Evolutionary conservation across 2,888 invertebrate genomes (phyloP), one percentile per base, ranked within the genome.

Genomic region (Scaptomyza caliginosa): DNA sequence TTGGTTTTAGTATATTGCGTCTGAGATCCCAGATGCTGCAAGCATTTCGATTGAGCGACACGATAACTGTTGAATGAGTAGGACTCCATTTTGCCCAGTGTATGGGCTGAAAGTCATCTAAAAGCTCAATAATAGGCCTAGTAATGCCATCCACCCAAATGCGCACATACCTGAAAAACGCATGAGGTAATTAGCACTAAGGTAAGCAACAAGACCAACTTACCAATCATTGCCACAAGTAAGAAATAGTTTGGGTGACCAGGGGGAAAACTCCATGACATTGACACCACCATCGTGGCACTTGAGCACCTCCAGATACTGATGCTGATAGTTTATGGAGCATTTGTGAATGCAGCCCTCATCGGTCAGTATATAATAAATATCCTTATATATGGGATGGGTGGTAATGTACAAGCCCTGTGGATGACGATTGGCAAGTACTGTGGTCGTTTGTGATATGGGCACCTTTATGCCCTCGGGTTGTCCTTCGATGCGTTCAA

Each of bases 261-360:
- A 96, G 0, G 95, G 95, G 0, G 96, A 96, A 88, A 94, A 94
- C 67, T 94, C 92, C 87, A 97, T 93, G 11, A 92, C 91, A 87
- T 95, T 95, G 0, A 96, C 93, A 0, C 95, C 94, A 0, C 96
- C 97, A n/a, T 95, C 93, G 87, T 98, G 98, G 0, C 96, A 96
- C 71, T 93, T 92, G 86, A 93, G 93, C 8, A 94, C 93, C 49
- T 94, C 94, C 52, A 95, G 92, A 84, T 96, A 95, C 77, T 95
- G 94, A 86, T 96, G 95, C 66, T 95, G 93, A 89, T 96, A 96
- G 80, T 96, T 95, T 26, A 94, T 95, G 0, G 97, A 96, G 87
- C 97, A 97, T 86, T 93, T 94, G 89, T 95, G 94, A 13, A 96
- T 92, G 76, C 95, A 95, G 1, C 98, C 98, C 88, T 97, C 96